These are phyloP conservation scores for Trachythela sp. DNA, from an alignment of 64 coral and sea anemone species.

Conservation along the genomic window DNA sequence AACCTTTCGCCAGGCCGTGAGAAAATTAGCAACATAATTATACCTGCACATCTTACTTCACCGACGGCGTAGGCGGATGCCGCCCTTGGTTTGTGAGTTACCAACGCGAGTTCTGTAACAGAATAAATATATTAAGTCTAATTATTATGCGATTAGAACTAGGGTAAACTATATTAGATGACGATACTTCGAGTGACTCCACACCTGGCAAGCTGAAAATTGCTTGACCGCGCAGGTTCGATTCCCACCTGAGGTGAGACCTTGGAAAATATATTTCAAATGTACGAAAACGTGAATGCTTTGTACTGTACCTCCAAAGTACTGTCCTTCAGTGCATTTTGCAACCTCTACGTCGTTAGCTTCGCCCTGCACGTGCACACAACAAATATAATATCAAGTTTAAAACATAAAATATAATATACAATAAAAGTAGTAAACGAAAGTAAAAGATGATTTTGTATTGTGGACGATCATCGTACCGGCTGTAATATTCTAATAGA, in stretches of 20 bases:
- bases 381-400: background rate
- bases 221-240: no score
- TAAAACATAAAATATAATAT: background rate
- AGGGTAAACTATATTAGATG: no score
- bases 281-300: background rate
- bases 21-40: no score
- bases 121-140: constrained; percentile 10
- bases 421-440: background rate
- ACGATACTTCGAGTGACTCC: no score
- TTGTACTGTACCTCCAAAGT: constrained; percentile 11
- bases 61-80: constrained; percentile 92
- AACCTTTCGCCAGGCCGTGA: no score
- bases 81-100: constrained; percentile 91
- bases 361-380: background rate
- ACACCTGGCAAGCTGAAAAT: no score
- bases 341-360: constrained; percentile 70
- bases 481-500: constrained; percentile 77
- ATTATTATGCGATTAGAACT: background rate
- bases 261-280: no score
- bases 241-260: no score
- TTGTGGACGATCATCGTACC: constrained; percentile 24
- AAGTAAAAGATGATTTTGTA: background rate
- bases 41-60: constrained; percentile 81
- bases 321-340: background rate
- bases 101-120: constrained; percentile 86